Percentiles rank a stretch among this genome's conserved stretches.
These are phyloP conservation scores for Caenorhabditis panamensis DNA, from an alignment of 2,888 invertebrate genomes.

Conservation along the genomic window DNA sequence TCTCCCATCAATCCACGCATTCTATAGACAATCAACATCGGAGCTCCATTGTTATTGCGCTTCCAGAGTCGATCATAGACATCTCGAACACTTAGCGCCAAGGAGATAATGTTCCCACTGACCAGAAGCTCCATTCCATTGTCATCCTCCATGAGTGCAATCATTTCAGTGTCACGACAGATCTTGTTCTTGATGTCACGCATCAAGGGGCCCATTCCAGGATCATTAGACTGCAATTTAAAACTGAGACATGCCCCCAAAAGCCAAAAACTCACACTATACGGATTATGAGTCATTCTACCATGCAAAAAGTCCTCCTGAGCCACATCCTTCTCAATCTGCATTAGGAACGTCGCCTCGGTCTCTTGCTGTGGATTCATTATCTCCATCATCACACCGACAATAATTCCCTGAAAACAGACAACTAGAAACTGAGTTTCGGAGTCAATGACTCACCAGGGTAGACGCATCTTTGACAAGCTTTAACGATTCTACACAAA, in stretches of 20 bases:
- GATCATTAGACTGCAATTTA: slow-evolving; percentile 87
- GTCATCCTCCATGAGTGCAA: slow-evolving; percentile 97
- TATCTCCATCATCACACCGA: slow-evolving; percentile 83
- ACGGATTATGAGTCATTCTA: slow-evolving; percentile 95
- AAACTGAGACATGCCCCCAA: background rate
- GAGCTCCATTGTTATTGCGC: slow-evolving; percentile 88
- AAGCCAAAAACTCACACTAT: slow-evolving; percentile 85
- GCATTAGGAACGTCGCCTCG: slow-evolving; percentile 95
- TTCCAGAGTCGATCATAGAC: slow-evolving; percentile 89
- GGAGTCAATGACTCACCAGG: slow-evolving; percentile 28
- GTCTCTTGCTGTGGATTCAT: slow-evolving; percentile 95
- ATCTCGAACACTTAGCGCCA: slow-evolving; percentile 92
- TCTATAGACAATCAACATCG: slow-evolving; percentile 97
- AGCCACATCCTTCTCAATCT: slow-evolving; percentile 97
- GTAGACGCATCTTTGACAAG: slow-evolving; percentile 44
- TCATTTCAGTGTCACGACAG: slow-evolving; percentile 91
- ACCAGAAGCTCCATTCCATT: slow-evolving; percentile 98
- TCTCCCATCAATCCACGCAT: slow-evolving; percentile 98
- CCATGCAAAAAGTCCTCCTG: slow-evolving; percentile 96
- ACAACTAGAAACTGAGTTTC: background rate
- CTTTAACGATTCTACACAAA: slow-evolving; percentile 61
- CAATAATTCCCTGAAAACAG: slow-evolving; percentile 61
- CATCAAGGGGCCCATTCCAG: slow-evolving; percentile 96
- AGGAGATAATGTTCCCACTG: slow-evolving; percentile 96
- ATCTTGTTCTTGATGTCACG: slow-evolving; percentile 96